Evolutionary conservation across 2,888 invertebrate genomes (phyloP), one percentile per base, ranked within the genome.

Genomic region (Protonemura montana): DNA sequence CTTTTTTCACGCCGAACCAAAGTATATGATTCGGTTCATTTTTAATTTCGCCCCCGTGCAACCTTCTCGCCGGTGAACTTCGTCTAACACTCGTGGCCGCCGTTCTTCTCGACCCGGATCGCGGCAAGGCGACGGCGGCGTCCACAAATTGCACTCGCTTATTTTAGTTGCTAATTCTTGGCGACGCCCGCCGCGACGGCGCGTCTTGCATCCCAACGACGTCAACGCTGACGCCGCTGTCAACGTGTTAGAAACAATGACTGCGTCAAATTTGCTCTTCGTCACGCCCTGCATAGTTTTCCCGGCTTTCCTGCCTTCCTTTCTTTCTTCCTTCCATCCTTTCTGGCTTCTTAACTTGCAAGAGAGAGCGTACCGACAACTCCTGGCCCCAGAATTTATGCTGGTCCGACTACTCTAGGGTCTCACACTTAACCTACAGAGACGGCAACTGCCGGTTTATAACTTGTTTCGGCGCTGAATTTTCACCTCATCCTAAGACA

Each of bases 161-260:
- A 35, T 35, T 35, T 35, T 59, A 85, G 76, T 85, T 85, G 35
- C 41, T 59, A 85, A 76, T 59, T 76, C 42, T 42, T n/a, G 59
- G 35, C 76, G 76, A 27, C 27, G 59, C 76, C 59, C 16, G 13
- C 59, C 59, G 35, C 35, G 81, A 81, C 81, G 81, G 30, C 30
- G 81, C 81, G 30, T 29, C 28, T 0, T 29, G 81, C 81, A 81
- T 81, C 27, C 28, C 28, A 81, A 81, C 81, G 28, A 81, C 81
- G 81, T 13, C n/a, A 30, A 1, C 81, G 29, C 29, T n/a, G 78
- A 26, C 81, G 29, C 29, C 59, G 29, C 81, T 81, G 28, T 81
- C 29, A 81, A 81, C 29, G 21, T 59, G 59, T 59, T 59, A 16
- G 59, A 59, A 10, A 21, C 16, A 21, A 59, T 59, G 59, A 59